Conservation (phyloP, 1,140 invertebrate species). For the Acyrthosiphon pisum region DNA sequence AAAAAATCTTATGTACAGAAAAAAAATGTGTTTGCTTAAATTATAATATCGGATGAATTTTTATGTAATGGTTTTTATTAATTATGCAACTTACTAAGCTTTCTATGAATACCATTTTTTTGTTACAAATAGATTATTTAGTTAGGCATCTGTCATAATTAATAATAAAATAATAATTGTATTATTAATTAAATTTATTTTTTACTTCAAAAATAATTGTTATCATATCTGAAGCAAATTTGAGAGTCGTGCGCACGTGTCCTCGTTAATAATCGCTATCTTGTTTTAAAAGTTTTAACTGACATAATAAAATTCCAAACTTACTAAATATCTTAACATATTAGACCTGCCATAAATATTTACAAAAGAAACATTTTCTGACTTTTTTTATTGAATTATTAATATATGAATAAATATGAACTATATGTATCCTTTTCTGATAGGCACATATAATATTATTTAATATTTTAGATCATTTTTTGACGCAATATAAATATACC, state of each 20-base stretch:
- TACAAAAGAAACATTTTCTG: not conserved
- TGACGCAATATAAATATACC: not conserved
- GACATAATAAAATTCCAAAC: slow-evolving; percentile 27
- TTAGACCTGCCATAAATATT: not conserved
- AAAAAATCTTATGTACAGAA: not conserved
- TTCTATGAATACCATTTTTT: not conserved
- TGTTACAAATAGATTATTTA: not conserved
- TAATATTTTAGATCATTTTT: not conserved
- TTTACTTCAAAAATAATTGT: not conserved
- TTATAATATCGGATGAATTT: not conserved
- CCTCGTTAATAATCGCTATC: not conserved
- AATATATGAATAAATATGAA: too few relatives aligned
- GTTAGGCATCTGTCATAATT: not conserved
- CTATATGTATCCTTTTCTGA: not conserved
- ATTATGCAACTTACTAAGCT: not conserved
- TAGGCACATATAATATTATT: not conserved
- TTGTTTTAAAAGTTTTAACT: slow-evolving; percentile 31
- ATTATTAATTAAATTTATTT: not conserved
- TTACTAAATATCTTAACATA: not conserved
- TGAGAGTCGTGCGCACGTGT: not conserved
- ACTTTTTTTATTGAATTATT: not conserved
- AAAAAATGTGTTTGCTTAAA: not conserved
- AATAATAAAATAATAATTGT: not conserved
- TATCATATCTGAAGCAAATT: slow-evolving; percentile 8
- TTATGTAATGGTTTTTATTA: not conserved